Conservation (phyloP, 2,888 invertebrate genomes). For the Pyralis farinalis region DNA sequence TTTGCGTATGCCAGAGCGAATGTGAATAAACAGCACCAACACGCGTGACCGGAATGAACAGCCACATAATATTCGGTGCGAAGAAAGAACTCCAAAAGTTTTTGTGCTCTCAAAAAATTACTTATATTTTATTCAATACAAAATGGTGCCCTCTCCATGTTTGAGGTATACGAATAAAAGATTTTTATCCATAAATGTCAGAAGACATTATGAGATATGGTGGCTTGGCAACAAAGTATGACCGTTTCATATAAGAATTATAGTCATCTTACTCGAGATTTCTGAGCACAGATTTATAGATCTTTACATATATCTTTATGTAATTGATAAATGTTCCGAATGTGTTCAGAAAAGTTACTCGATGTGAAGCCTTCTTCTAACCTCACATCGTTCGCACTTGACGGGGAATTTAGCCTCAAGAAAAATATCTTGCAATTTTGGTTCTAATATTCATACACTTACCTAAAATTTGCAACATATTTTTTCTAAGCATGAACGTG, state of each 20-base stretch:
- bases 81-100: constrained; percentile 43
- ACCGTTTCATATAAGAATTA: constrained; percentile 10
- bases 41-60: constrained; percentile 68
- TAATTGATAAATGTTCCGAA: not conserved
- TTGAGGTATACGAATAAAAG: constrained; percentile 14
- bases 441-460: too few species aligned
- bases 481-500: too few species aligned
- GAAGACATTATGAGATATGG: constrained; percentile 14
- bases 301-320: not conserved
- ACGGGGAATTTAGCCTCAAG: too few species aligned
- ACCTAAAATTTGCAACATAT: too few species aligned
- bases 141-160: constrained; percentile 17
- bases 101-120: constrained; percentile 46
- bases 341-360: too few species aligned
- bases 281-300: not conserved
- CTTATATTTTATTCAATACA: constrained; percentile 53
- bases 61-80: constrained; percentile 42
- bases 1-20: constrained; percentile 59
- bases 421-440: too few species aligned
- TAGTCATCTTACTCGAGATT: not conserved
- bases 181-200: constrained; percentile 22
- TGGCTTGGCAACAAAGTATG: constrained; percentile 9
- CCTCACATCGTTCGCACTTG: too few species aligned
- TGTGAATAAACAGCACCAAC: constrained; percentile 62
- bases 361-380: too few species aligned